Percentiles rank a stretch among this genome's conserved stretches.
Conservation (phyloP, 2,113 vertebrate genomes). For the Leptocoma aspasia region DNA sequence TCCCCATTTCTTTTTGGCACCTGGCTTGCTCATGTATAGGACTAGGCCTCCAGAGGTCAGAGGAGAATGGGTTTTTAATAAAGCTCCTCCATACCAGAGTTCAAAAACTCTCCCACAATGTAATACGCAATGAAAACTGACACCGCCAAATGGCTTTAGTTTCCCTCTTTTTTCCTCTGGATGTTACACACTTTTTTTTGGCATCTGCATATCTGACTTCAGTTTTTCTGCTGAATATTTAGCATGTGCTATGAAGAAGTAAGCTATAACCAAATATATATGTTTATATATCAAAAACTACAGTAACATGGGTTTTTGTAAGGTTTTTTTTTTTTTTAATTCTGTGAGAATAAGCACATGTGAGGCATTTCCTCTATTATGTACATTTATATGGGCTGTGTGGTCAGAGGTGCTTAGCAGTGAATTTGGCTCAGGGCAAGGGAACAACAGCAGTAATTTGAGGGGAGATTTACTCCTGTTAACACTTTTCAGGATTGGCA, state of each 20-base stretch:
- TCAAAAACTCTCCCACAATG: constrained; percentile 40
- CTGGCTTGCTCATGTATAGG: constrained; percentile 13
- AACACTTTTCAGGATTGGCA: constrained; percentile 56
- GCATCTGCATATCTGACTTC: constrained; percentile 5
- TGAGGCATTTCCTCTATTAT: constrained; percentile 5
- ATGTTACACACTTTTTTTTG: not conserved
- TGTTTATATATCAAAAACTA: not conserved
- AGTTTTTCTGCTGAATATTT: constrained; percentile 2
- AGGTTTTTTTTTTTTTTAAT: constrained; percentile 21
- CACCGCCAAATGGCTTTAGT: not conserved
- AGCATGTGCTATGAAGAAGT: constrained; percentile 20
- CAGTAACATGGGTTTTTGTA: not conserved
- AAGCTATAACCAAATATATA: not conserved
- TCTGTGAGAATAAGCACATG: constrained; percentile 23
- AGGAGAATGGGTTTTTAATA: constrained; percentile 45
- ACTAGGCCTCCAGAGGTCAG: constrained; percentile 23
- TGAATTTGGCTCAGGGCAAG: constrained; percentile 50
- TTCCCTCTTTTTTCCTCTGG: not conserved
- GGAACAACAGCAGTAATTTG: constrained; percentile 36
- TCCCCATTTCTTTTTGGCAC: constrained; percentile 41
- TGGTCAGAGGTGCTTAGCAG: constrained; percentile 55
- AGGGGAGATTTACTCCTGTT: constrained; percentile 56
- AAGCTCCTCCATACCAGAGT: constrained; percentile 9
- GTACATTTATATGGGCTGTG: constrained; percentile 51
- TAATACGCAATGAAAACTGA: constrained; percentile 26